Conservation (phyloP, 2,888 invertebrate genomes). For the Matsumyia berberina region DNA sequence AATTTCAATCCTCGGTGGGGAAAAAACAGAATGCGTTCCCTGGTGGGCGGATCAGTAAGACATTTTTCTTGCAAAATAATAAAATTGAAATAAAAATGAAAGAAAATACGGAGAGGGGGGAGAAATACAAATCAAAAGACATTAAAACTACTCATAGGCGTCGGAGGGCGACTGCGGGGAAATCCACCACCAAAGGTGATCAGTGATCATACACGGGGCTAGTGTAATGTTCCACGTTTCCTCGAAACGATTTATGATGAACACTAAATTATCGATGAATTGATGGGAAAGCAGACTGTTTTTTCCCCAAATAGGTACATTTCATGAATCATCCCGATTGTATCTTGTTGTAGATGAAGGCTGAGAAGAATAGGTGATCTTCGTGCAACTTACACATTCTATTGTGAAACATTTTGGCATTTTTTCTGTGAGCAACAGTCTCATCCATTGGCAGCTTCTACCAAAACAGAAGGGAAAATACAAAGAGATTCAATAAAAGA, state of each 20-base stretch:
- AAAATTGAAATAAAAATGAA: slow-evolving; percentile 47
- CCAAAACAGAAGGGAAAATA: too few species aligned
- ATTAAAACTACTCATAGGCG: slow-evolving; percentile 34
- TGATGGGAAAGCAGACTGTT: background rate
- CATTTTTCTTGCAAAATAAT: slow-evolving; percentile 69
- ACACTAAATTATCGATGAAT: slow-evolving; percentile 57
- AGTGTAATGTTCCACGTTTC: slow-evolving; percentile 63
- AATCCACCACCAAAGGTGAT: slow-evolving; percentile 53
- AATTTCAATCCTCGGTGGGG: slow-evolving; percentile 46
- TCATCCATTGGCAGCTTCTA: too few species aligned
- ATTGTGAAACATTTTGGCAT: too few species aligned
- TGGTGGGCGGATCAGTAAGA: slow-evolving; percentile 75
- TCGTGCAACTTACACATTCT: too few species aligned
- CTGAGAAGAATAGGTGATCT: too few species aligned
- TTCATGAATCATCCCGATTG: too few species aligned
- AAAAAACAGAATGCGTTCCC: slow-evolving; percentile 19
- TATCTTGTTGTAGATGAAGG: too few species aligned
- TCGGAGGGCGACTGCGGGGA: slow-evolving; percentile 15
- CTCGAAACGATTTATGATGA: slow-evolving; percentile 65
- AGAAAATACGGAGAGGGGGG: slow-evolving; percentile 21
- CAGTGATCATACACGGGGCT: slow-evolving; percentile 42
- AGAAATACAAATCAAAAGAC: slow-evolving; percentile 52
- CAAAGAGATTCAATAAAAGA: too few species aligned
- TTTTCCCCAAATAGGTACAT: too few species aligned
- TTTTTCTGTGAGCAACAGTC: too few species aligned